phyloP scores from a whole-genome alignment of 2,113 vertebrate genomes.

The Zosterops lateralis region DNA sequence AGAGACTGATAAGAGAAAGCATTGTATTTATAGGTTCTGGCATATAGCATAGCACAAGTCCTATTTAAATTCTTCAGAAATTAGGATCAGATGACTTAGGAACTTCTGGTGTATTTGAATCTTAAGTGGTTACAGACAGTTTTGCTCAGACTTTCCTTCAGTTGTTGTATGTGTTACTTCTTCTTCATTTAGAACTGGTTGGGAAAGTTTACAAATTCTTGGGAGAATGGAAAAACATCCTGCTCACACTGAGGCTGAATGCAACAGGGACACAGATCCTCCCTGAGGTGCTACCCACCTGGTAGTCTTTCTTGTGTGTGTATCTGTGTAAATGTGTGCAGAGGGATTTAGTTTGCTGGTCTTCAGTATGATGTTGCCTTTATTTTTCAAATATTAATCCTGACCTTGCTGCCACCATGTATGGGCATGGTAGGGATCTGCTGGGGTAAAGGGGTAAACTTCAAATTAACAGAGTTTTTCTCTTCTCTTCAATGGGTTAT shows the following conservation, averaged over 20 bases:
- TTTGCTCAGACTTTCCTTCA: constrained; percentile 24
- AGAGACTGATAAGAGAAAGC: constrained; percentile 34
- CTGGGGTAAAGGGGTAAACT: background rate
- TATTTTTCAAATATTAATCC: background rate
- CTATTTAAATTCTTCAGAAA: constrained; percentile 58
- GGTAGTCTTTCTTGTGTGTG: background rate
- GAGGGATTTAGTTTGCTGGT: background rate
- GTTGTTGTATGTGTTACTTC: background rate
- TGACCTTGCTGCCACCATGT: background rate
- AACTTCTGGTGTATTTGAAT: constrained; percentile 30
- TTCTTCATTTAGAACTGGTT: background rate
- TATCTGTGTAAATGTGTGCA: background rate
- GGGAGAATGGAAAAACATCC: background rate
- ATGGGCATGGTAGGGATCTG: background rate
- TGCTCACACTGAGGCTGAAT: background rate
- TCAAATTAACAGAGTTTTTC: background rate
- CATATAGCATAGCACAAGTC: background rate
- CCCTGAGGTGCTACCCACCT: background rate
- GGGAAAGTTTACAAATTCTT: background rate
- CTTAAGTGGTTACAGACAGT: constrained; percentile 51
- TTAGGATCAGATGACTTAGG: constrained; percentile 57
- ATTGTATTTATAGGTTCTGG: constrained; percentile 46
- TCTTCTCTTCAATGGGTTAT: background rate
- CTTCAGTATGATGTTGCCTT: background rate
- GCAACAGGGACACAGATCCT: background rate